Conservation (phyloP, 2,888 invertebrate species). For the Temnothorax rugatulus region DNA sequence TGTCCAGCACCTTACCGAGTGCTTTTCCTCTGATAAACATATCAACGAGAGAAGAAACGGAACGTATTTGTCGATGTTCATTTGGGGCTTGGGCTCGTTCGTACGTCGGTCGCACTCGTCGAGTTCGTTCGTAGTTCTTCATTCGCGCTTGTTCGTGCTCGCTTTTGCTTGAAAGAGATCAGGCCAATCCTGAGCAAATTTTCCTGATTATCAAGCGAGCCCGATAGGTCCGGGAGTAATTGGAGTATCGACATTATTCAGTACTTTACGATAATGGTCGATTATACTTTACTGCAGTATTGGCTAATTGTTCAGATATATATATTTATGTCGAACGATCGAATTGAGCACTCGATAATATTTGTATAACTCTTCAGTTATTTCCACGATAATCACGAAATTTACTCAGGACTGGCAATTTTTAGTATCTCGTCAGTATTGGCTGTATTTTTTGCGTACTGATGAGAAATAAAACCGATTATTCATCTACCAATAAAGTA, state of each 20-base stretch:
- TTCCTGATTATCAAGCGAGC: too few relatives aligned
- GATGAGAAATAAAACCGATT: neutral
- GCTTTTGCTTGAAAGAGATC: neutral
- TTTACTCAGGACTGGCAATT: neutral
- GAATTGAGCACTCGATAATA: too few relatives aligned
- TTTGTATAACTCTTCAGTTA: too few relatives aligned
- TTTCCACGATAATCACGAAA: too few relatives aligned
- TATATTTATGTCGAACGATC: too few relatives aligned
- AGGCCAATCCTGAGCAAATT: too few relatives aligned
- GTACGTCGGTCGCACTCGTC: neutral
- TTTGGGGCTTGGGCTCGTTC: neutral
- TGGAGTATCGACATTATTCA: too few relatives aligned
- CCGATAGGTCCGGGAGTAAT: too few relatives aligned
- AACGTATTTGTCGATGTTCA: neutral
- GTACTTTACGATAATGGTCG: too few relatives aligned
- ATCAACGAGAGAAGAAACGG: neutral
- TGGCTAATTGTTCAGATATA: too few relatives aligned
- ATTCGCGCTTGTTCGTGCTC: constrained; percentile 10
- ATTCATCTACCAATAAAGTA: neutral
- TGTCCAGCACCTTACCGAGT: neutral
- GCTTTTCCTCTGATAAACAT: constrained; percentile 1
- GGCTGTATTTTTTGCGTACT: neutral
- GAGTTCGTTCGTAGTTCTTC: constrained; percentile 18
- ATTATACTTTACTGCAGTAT: too few relatives aligned
- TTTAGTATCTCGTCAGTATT: neutral